Base-by-base conservation (phyloP, 2,888 invertebrate species). In the Perithous albicinctus region DNA sequence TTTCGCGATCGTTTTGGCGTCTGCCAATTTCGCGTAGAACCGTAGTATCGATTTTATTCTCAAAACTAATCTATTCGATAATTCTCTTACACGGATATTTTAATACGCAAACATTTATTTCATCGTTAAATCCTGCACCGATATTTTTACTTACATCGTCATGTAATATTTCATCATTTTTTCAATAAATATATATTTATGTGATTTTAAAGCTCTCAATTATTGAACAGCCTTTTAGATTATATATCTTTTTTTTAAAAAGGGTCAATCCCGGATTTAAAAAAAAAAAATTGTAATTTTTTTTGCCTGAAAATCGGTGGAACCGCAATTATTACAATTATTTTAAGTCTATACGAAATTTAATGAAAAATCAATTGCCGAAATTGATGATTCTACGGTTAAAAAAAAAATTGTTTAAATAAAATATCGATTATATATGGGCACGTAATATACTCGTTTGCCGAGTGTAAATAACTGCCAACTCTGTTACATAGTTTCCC, bases 1-100 rank as follows among this genome's bases (percentile, higher is more conserved):
- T 94, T 94, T 85, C 94, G 96, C 38, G 96, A 97, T 89, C 94
- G 94, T n/a, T 94, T 94, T 78, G 96, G 96, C 7, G 94, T 96
- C 54, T 95, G 95, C 88, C 93, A 93, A 85, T 89, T 93, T 86
- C 87, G 88, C 10, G 75, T 29, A 29, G 26, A 61, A 2, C 4
- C 29, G 23, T 61, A 23, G 10, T 20, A 3, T 61, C 12, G 2
- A 1, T 10, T 35, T 59, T 32, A 0, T n/a, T n/a, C 4, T 0
- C n/a, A 3, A 35, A 59, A n/a, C 20, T 29, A 56, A n/a, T n/a
- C n/a, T n/a, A n/a, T n/a, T n/a, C n/a, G n/a, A n/a, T n/a, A n/a
- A n/a, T n/a, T n/a, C n/a, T n/a, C n/a, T n/a, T n/a, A n/a, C n/a
- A n/a, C n/a, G n/a, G n/a, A n/a, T n/a, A 35, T 35, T 35, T 61